A percentile compares a stretch with the other conserved stretches of the same genome.
phyloP scores from a whole-genome alignment of 2,888 invertebrate species.

The Rhagophthalmus giganteus region DNA sequence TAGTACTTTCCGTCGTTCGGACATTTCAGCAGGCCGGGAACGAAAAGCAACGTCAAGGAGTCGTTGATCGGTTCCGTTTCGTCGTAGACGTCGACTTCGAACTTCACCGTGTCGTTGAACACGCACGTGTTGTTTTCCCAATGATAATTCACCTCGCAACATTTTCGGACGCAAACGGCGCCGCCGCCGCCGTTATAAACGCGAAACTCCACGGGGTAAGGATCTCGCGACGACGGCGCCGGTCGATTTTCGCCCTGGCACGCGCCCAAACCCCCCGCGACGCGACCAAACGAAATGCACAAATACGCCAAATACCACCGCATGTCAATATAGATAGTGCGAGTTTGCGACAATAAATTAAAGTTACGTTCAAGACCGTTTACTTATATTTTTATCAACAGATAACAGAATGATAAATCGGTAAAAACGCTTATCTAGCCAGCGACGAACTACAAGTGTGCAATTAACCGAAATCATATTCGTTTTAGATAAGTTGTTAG shows the following conservation, averaged over 20 bases:
- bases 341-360: too few species aligned
- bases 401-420: not conserved
- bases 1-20: not conserved
- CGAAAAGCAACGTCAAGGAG: not conserved
- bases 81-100: conserved; percentile 5
- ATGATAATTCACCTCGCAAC: conserved; percentile 9
- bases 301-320: too few species aligned
- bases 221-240: too few species aligned
- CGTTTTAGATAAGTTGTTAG: too few species aligned
- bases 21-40: conserved; percentile 1
- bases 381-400: not conserved
- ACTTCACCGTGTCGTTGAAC: not conserved
- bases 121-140: not conserved
- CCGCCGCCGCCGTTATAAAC: conserved; percentile 1
- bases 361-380: not conserved
- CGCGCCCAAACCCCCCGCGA: too few species aligned
- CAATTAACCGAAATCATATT: too few species aligned
- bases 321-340: too few species aligned
- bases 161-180: conserved; percentile 10
- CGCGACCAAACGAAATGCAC: too few species aligned
- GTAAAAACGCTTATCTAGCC: too few species aligned
- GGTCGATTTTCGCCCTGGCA: too few species aligned
- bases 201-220: not conserved
- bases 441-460: too few species aligned
- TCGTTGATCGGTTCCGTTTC: not conserved